Evolutionary conservation across 2,797 vertebrate species (phyloP).

Genomic region (Phataginus tetradactyla): DNA sequence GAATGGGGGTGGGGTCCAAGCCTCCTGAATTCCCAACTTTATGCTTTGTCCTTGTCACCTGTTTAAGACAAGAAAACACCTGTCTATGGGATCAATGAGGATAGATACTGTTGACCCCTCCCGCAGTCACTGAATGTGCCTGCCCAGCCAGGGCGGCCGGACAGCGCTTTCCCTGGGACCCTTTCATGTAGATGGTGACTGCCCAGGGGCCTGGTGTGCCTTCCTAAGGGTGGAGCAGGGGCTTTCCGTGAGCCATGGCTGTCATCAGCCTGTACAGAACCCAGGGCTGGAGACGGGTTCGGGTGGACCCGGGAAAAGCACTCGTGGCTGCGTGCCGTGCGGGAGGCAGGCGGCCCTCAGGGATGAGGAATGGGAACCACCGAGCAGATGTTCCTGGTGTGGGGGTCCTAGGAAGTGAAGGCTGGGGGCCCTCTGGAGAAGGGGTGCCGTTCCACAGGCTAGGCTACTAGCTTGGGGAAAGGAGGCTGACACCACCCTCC

Average conservation of each 20-base stretch:
- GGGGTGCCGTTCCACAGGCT: too few relatives aligned
- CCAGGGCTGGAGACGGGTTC: fast-evolving
- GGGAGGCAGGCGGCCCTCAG: background rate
- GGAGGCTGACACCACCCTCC: background rate
- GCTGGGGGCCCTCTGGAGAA: background rate
- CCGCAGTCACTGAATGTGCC: fast-evolving
- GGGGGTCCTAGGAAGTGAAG: background rate
- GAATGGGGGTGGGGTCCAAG: fast-evolving
- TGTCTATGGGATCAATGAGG: background rate
- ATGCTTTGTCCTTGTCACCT: background rate
- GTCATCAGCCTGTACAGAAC: fast-evolving
- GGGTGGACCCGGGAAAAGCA: fast-evolving
- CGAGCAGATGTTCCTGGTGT: background rate
- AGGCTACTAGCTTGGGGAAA: background rate
- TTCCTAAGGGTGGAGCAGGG: background rate
- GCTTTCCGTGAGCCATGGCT: fast-evolving
- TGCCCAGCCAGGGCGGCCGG: fast-evolving
- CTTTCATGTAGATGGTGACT: fast-evolving
- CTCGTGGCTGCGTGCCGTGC: fast-evolving
- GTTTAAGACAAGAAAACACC: background rate
- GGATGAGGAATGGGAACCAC: fast-evolving
- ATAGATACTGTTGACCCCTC: fast-evolving
- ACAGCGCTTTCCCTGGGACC: background rate
- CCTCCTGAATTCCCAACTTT: fast-evolving
- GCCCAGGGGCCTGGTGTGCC: background rate